Evolutionary conservation across 2,888 invertebrate species (phyloP).

Genomic region (Halictus ligatus): DNA sequence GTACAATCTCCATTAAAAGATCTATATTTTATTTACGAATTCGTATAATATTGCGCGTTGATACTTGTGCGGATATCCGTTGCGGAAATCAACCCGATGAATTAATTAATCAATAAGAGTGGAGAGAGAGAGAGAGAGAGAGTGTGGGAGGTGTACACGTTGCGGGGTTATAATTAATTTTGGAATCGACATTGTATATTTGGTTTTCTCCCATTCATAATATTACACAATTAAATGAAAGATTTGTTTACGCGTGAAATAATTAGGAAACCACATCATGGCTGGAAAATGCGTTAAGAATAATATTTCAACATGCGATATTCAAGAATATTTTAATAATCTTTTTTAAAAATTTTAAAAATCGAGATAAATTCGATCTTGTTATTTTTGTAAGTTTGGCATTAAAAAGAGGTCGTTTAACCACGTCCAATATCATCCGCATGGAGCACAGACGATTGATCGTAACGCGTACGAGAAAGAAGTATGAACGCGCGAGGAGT

Average conservation of each 20-base stretch:
- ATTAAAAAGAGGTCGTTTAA: neutral
- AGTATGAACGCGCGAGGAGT: neutral
- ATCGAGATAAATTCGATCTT: too few species aligned
- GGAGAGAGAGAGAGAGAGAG: neutral
- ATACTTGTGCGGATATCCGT: neutral
- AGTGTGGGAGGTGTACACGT: neutral
- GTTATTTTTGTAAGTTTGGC: too few species aligned
- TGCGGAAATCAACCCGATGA: neutral
- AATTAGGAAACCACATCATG: neutral
- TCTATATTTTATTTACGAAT: too few species aligned
- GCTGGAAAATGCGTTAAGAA: neutral
- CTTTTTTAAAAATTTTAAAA: too few species aligned
- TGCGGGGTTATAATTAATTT: neutral
- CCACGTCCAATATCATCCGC: neutral
- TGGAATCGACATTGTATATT: neutral
- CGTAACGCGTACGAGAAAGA: neutral
- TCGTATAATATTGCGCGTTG: neutral
- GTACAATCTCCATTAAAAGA: too few species aligned
- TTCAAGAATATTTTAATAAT: neutral
- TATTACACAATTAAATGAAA: neutral
- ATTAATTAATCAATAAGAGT: slow-evolving; percentile 13
- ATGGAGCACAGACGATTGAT: neutral
- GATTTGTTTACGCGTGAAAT: neutral
- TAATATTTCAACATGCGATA: neutral
- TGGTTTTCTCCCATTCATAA: neutral